Percentiles rank a stretch among this genome's conserved stretches.
Conservation (phyloP, 2,797 vertebrate species). For the Sebastes minor region DNA sequence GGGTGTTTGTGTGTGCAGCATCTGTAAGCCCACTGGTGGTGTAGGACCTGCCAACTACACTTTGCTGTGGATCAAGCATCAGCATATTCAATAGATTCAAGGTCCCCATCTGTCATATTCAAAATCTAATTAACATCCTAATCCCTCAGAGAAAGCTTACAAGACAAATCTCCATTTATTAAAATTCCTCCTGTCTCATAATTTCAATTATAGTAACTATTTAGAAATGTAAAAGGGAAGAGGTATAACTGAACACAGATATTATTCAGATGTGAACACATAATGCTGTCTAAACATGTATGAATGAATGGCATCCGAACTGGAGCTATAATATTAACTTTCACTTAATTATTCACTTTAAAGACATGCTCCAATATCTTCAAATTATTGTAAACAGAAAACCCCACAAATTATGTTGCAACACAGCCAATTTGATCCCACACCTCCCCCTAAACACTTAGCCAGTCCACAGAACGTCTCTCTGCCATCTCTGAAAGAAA, state of each 20-base stretch:
- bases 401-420: background rate
- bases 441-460: constrained; percentile 21
- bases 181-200: background rate
- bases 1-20: background rate
- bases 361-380: background rate
- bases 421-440: background rate
- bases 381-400: background rate
- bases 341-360: background rate
- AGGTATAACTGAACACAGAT: background rate
- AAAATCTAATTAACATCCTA: constrained; percentile 41
- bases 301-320: background rate
- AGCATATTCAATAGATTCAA: constrained; percentile 9
- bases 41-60: background rate
- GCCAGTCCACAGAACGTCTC: constrained; percentile 32
- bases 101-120: constrained; percentile 38
- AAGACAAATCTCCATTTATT: constrained; percentile 29
- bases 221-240: background rate
- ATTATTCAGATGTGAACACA: background rate
- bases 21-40: background rate
- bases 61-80: constrained; percentile 26
- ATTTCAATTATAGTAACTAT: background rate
- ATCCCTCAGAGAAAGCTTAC: constrained; percentile 22
- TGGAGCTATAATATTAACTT: background rate
- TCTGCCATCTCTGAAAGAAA: constrained; percentile 60
- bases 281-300: background rate